Evolutionary conservation across 2,888 invertebrate species (phyloP), one percentile per base, ranked within the genome.

Genomic region (Eudasyphora cyanicolor): DNA sequence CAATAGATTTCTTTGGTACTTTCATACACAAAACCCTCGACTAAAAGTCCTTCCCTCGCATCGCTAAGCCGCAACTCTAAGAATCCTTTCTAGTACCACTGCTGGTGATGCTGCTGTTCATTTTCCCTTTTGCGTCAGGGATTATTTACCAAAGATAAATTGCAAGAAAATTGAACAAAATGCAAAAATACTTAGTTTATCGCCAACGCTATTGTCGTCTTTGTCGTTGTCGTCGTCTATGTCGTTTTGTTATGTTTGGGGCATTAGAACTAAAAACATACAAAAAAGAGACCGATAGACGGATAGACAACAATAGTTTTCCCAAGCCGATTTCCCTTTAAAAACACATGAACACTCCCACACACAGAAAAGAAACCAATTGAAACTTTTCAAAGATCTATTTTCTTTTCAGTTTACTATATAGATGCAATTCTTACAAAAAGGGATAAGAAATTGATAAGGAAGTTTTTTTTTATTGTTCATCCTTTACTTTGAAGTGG

Each of bases 71-170:
- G 14, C 21, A 57, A 57, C 49, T 17, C 49, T 10, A 14, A 49
- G n/a, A 17, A 45, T 57, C 57, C 57, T 24, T 57, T 57, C 27
- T 12, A 57, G n/a, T 45, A 45, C 5, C 32, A 79, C 12, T 17
- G 49, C 14, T 57, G n/a, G n/a, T 57, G 19, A 19, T 51, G 19
- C 24, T 57, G 57, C 14, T 57, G 57, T 57, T 57, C 27, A 57
- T 57, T 54, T 27, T 49, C 27, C 24, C 19, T 14, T 38, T 70
- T 51, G 49, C 32, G 17, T 51, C 69, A 75, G 29, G 80, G 81
- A 84, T 84, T 84, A 84, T 81, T 81, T 78, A 67, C 76, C 51
- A 81, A 38, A 67, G 67, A 81, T 84, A 84, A 81, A 81, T 81
- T 76, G 78, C 19, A 67, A 76, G 80, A 80, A 84, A 78, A 81